A percentile compares a stretch with the other conserved stretches of the same genome.
Evolutionary conservation across 1,140 invertebrate species (phyloP).

Genomic region (Saccostrea echinata): DNA sequence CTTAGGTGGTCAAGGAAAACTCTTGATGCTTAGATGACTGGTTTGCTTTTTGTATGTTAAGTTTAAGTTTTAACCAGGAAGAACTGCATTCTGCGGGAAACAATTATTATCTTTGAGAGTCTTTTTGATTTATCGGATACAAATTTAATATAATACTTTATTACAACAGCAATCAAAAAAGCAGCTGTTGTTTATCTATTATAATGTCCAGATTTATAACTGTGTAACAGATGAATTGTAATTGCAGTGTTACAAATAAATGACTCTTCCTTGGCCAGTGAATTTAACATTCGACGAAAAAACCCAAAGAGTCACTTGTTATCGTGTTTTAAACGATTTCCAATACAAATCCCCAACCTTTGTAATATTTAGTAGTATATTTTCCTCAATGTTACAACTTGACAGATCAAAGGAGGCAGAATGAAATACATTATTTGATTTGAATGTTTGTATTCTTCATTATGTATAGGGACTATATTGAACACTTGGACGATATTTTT

Average conservation of each 20-base stretch:
- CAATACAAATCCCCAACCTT: background rate
- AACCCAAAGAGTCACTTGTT: background rate
- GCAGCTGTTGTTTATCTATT: background rate
- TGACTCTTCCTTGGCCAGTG: background rate
- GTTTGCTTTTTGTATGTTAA: too few species aligned
- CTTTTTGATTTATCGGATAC: background rate
- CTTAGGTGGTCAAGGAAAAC: too few species aligned
- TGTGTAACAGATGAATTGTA: background rate
- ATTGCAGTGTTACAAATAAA: background rate
- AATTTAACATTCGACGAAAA: background rate
- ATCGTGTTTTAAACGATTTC: background rate
- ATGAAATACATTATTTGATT: slow-evolving; percentile 19
- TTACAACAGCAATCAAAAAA: background rate
- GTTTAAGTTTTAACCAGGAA: too few species aligned
- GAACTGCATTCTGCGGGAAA: too few species aligned
- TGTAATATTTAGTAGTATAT: background rate
- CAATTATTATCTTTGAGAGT: too few species aligned
- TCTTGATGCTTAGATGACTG: too few species aligned
- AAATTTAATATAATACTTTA: background rate
- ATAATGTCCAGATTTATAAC: background rate
- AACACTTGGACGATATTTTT: background rate
- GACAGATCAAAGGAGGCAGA: slow-evolving; percentile 1
- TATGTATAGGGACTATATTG: background rate
- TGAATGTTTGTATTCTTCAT: background rate
- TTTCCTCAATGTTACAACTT: background rate